Base-by-base conservation (phyloP, 2,888 invertebrate species). In the Archaeoteleia sp. region DNA sequence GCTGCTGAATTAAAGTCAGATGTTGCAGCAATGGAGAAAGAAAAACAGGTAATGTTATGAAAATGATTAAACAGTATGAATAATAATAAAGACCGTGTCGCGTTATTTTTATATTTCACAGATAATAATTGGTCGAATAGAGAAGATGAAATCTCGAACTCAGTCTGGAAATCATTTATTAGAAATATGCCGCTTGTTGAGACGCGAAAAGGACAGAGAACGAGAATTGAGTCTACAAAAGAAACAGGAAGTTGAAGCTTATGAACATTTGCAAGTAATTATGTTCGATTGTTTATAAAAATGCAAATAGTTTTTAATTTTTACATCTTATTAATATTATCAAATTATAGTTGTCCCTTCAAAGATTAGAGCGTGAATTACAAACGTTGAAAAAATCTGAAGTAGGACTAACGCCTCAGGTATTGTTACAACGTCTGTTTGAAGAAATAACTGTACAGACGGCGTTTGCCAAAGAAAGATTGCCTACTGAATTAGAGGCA, bases 21-120 rank as follows among this genome's bases (percentile, higher is more conserved):
- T 81, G 91, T 95, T 46, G 90, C 91, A 74, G 91, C 93, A 67
- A 95, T 95, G 93, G 94, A 94, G 70, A 91, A 93, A 49, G 96
- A 96, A 79, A 70, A 88, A 88, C 77, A 88, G 67, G 81, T 80
- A 66, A 43, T 48, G 62, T 27, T 10, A 7, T 35, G 25, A 30
- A n/a, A 23, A 20, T 20, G 5, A 32, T 14, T 12, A 37, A 15
- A 2, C 17, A 29, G n/a, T 9, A 14, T 48, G 8, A 3, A n/a
- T 30, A 9, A 7, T 9, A 39, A 12, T 39, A 27, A 39, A 30
- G n/a, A n/a, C n/a, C n/a, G n/a, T n/a, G n/a, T n/a, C n/a, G n/a
- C n/a, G n/a, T n/a, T n/a, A 39, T n/a, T 13, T n/a, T 35, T 35
- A 17, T n/a, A 32, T 7, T 39, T 23, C 29, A 9, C 20, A 77